Evolutionary conservation across 2,888 invertebrate species (phyloP), one percentile per base, ranked within the genome.

Genomic region (Tipula vernalis): DNA sequence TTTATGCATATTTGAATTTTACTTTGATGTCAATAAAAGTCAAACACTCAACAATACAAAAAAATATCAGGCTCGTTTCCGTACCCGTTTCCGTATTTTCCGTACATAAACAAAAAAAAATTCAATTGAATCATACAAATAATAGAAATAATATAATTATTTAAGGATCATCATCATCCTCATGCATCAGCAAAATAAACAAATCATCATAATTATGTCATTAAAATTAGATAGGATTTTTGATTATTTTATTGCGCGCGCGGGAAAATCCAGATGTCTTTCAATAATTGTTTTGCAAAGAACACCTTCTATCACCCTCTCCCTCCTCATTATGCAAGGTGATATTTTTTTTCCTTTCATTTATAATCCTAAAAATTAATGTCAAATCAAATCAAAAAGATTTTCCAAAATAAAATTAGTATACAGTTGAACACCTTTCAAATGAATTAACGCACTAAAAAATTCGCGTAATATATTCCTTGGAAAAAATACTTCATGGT

Each of bases 1-100:
- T 84, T 84, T 39, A 84, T 84, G 84, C 84, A 41, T 88, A 88
- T 88, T 88, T 88, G 88, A 88, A 88, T 88, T 88, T 87, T 87
- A 87, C 88, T 88, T 88, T 88, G 88, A 88, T 88, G 88, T 88
- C 87, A 88, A 88, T 71, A 71, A 71, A 71, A 71, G 71, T 71
- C 51, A 87, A 86, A 87, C 86, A 87, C 87, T 86, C 86, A 86
- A 86, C 86, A 86, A 87, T 86, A 86, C 39, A 84, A 10, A 71
- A 71, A 71, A 71, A 71, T 10, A 71, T 8, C 84, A 28, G 83
- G 86, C 84, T 83, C 86, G 13, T 83, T n/a, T 83, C 86, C 86
- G 8, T 10, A 39, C 47, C n/a, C n/a, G n/a, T n/a, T n/a, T n/a
- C n/a, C n/a, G n/a, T n/a, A n/a, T n/a, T n/a, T n/a, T n/a, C n/a